Conservation (phyloP, 1,140 invertebrate species). For the Cephus cinctus region DNA sequence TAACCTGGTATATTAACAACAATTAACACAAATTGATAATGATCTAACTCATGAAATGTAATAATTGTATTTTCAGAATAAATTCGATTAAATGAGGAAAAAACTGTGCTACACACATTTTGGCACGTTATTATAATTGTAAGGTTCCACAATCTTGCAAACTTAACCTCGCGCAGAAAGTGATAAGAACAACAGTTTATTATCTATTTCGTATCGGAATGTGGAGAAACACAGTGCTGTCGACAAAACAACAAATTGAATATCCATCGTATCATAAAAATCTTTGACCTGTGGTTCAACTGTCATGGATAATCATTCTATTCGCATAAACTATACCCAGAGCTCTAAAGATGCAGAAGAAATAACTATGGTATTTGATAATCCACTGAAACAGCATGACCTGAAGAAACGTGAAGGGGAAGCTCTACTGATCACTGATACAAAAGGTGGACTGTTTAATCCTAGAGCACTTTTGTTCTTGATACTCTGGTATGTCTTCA, state of each 20-base stretch:
- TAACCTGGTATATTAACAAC: too few species aligned
- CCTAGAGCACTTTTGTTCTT: constrained; percentile 69
- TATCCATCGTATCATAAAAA: background rate
- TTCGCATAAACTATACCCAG: constrained; percentile 36
- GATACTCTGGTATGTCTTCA: constrained; percentile 77
- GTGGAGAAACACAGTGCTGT: background rate
- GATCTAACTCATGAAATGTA: too few species aligned
- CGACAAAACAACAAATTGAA: background rate
- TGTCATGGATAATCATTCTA: constrained; percentile 42
- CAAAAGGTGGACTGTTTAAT: constrained; percentile 61
- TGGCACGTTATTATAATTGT: too few species aligned
- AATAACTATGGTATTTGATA: constrained; percentile 26
- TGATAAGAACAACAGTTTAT: background rate
- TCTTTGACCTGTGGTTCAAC: background rate
- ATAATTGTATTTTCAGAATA: too few species aligned
- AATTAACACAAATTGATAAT: too few species aligned
- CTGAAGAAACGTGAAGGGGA: constrained; percentile 38
- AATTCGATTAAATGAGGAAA: too few species aligned
- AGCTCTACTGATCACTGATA: constrained; percentile 31
- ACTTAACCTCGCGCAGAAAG: too few species aligned
- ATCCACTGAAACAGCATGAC: constrained; percentile 34
- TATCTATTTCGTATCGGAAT: background rate
- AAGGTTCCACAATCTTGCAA: too few species aligned
- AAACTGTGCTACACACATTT: too few species aligned
- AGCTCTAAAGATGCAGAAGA: constrained; percentile 35